Evolutionary conservation across 2,888 invertebrate genomes (phyloP).

Genomic region (Athalia cordata): DNA sequence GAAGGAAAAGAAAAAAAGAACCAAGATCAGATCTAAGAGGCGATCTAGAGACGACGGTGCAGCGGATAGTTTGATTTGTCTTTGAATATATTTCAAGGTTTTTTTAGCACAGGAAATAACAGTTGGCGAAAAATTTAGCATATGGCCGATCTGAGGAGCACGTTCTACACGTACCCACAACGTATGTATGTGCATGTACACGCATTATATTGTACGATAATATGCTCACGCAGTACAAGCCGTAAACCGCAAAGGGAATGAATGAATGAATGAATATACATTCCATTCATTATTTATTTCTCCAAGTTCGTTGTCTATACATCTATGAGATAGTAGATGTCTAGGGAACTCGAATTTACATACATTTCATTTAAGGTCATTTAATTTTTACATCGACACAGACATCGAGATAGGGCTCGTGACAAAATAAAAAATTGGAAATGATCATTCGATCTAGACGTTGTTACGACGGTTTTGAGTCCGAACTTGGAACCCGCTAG

Average conservation of each 20-base stretch:
- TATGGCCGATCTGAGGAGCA: constrained; percentile 54
- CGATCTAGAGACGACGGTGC: background rate
- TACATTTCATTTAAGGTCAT: no score
- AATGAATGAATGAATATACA: constrained; percentile 57
- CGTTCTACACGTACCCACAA: no score
- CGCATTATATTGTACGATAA: no score
- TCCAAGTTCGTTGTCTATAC: constrained; percentile 21
- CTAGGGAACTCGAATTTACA: no score
- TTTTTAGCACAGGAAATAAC: constrained; percentile 67
- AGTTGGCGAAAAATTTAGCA: constrained; percentile 67
- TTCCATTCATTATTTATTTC: constrained; percentile 55
- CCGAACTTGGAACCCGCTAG: no score
- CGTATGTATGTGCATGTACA: background rate
- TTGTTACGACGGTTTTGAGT: no score
- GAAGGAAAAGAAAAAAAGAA: no score
- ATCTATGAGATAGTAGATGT: background rate
- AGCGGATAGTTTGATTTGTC: constrained; percentile 11
- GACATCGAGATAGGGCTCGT: no score
- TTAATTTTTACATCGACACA: no score
- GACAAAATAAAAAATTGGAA: background rate
- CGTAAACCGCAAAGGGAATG: constrained; percentile 50
- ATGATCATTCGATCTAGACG: no score
- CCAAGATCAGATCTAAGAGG: background rate
- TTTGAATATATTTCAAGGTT: constrained; percentile 65
- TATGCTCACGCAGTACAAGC: background rate